Evolutionary conservation across 92 coral and sea anemone genomes (phyloP).

Genomic region (Meandrina meandrites): DNA sequence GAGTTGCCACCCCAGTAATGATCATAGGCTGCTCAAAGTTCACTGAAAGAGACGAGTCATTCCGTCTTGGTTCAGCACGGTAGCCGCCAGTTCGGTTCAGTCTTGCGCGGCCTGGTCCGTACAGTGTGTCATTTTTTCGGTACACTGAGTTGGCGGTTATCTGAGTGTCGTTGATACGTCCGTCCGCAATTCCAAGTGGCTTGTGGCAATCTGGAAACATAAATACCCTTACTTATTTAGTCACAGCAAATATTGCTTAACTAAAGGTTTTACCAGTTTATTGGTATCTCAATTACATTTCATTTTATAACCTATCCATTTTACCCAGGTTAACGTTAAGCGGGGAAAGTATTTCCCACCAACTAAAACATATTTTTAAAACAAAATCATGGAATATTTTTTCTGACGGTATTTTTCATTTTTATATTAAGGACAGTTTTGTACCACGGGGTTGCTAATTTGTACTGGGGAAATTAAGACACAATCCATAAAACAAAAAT

Average conservation of each 20-base stretch:
- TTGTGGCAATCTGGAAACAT: conserved; percentile 63
- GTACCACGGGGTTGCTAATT: no score
- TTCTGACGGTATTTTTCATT: no score
- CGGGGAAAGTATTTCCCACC: no score
- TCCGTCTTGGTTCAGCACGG: conserved; percentile 56
- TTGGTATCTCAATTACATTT: neutral
- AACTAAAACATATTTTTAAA: no score
- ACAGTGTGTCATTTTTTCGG: conserved; percentile 43
- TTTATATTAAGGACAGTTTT: no score
- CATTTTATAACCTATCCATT: neutral
- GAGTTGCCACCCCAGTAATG: conserved; percentile 81
- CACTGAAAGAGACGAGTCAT: conserved; percentile 28
- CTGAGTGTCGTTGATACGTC: conserved; percentile 57
- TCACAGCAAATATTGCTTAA: neutral
- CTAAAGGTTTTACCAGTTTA: neutral
- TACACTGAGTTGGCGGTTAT: conserved; percentile 60
- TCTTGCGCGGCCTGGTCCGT: conserved; percentile 68
- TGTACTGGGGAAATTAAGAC: no score
- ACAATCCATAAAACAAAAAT: no score
- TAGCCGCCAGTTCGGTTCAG: conserved; percentile 71
- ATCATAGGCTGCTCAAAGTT: conserved; percentile 49
- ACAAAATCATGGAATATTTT: no score
- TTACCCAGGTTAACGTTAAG: no score
- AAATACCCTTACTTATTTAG: neutral
- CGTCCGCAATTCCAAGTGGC: conserved; percentile 74